Evolutionary conservation across 2,888 invertebrate species (phyloP).

Genomic region (Andrena bicolor): DNA sequence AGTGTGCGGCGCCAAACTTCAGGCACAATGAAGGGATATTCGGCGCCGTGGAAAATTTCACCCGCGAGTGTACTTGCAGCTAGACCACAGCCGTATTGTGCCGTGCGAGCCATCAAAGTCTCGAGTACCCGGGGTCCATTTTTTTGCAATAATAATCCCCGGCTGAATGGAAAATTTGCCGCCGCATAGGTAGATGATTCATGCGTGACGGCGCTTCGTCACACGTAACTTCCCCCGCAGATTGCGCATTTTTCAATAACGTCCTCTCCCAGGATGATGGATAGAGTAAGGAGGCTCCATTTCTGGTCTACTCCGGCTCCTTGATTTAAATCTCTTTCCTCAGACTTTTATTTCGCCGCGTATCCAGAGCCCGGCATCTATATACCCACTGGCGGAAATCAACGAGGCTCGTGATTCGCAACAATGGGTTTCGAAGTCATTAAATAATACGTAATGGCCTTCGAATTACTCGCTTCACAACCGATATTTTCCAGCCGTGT

Average conservation of each 20-base stretch:
- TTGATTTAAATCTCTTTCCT: neutral
- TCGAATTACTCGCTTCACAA: conserved; percentile 30
- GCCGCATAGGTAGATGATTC: conserved; percentile 15
- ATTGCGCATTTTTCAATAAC: conserved; percentile 48
- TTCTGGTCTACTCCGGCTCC: conserved; percentile 25
- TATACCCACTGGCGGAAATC: neutral
- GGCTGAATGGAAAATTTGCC: conserved; percentile 43
- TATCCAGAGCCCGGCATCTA: neutral
- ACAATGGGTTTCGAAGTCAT: conserved; percentile 34
- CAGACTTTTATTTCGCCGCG: conserved; percentile 16
- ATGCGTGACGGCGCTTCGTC: conserved; percentile 36
- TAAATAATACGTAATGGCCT: conserved; percentile 41
- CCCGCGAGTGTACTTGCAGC: neutral
- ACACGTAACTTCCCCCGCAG: conserved; percentile 20
- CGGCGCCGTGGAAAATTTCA: neutral
- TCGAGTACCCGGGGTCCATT: conserved; percentile 21
- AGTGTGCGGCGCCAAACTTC: conserved; percentile 1
- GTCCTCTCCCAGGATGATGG: conserved; percentile 37
- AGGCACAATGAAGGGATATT: neutral
- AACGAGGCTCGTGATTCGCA: conserved; percentile 9
- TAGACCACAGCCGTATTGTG: neutral
- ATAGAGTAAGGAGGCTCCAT: conserved; percentile 20
- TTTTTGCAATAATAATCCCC: conserved; percentile 34
- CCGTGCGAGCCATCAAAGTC: neutral
- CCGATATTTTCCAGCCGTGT: conserved; percentile 2